Evolutionary conservation across 2,113 vertebrate species (phyloP).

Genomic region (Erythrocercus mccallii): DNA sequence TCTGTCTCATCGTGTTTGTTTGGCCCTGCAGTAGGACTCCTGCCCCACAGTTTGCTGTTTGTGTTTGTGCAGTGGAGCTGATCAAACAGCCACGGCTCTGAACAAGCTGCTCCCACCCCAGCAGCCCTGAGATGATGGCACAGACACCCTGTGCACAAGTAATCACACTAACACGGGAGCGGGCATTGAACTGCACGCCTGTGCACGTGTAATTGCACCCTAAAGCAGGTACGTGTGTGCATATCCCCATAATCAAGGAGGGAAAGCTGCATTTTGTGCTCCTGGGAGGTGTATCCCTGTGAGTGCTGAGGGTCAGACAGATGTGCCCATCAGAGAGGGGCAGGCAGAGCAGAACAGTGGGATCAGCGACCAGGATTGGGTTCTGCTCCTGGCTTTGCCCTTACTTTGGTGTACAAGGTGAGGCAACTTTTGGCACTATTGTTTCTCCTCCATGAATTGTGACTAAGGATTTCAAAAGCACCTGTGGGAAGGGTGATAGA

Average conservation of each 20-base stretch:
- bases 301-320: too few species aligned
- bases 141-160: fast-evolving
- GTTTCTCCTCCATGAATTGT: neutral
- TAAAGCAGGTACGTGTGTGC: neutral
- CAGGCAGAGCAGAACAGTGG: neutral
- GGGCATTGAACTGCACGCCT: fast-evolving
- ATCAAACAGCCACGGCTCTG: neutral
- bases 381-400: neutral
- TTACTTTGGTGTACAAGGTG: neutral
- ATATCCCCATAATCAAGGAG: neutral
- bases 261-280: neutral
- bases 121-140: fast-evolving
- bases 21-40: neutral
- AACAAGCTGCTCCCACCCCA: neutral
- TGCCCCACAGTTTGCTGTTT: constrained; percentile 32
- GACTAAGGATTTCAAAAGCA: constrained; percentile 16
- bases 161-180: fast-evolving
- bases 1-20: constrained; percentile 23
- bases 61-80: constrained; percentile 54
- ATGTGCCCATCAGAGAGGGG: fast-evolving
- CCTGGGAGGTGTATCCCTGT: neutral
- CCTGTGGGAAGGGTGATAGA: neutral
- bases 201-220: neutral
- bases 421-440: neutral
- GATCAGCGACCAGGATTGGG: neutral